A percentile compares a stretch with the other conserved stretches of the same genome.
phyloP scores from a whole-genome alignment of 1,140 invertebrate genomes.

The Wasmannia auropunctata region DNA sequence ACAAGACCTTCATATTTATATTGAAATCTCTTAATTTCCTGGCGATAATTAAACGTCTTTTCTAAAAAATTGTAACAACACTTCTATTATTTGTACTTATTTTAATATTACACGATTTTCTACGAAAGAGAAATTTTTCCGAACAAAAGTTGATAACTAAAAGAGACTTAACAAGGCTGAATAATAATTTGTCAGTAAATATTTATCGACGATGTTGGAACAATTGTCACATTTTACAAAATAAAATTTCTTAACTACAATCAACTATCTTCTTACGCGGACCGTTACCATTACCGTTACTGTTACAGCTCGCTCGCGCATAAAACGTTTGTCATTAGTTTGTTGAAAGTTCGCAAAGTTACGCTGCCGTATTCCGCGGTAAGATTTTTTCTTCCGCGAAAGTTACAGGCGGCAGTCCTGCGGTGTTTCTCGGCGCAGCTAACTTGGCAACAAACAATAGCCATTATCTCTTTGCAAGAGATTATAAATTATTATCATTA shows the following conservation, averaged over 20 bases:
- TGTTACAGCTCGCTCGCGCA: constrained; percentile 19
- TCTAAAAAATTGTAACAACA: neutral
- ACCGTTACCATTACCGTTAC: constrained; percentile 10
- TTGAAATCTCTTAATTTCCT: neutral
- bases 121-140: neutral
- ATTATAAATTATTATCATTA: constrained; percentile 40
- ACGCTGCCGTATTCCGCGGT: neutral
- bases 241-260: neutral
- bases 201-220: neutral
- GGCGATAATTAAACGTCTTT: neutral
- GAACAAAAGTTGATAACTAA: neutral
- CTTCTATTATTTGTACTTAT: neutral
- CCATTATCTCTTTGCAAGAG: constrained; percentile 7
- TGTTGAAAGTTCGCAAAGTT: constrained; percentile 8
- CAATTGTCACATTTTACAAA: neutral
- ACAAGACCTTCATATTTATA: neutral
- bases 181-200: neutral
- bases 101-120: neutral
- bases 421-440: neutral
- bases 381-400: constrained; percentile 20
- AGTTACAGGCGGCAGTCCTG: neutral
- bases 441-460: constrained; percentile 17
- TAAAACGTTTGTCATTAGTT: constrained; percentile 17
- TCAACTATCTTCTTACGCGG: neutral
- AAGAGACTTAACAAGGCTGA: neutral